These are phyloP conservation scores for Drosophila micromelanica DNA, from an alignment of 1,140 invertebrate species.

Conservation along the genomic window DNA sequence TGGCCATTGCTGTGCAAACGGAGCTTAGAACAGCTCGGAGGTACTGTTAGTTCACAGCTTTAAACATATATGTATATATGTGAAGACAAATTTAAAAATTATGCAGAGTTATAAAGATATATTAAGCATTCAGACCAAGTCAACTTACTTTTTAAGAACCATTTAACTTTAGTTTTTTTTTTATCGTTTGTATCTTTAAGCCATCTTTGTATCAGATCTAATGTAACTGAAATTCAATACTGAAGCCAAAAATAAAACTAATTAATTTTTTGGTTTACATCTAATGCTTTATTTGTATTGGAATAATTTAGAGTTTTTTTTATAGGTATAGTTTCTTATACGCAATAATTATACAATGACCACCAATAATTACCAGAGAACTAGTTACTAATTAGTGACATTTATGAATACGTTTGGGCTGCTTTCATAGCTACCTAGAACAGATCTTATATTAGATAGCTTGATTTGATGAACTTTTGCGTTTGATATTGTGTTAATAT, in stretches of 20 bases:
- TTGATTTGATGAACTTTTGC: constrained; percentile 23
- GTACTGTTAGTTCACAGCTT: constrained; percentile 23
- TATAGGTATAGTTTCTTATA: constrained; percentile 61
- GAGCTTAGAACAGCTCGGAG: constrained; percentile 52
- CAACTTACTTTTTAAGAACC: neutral
- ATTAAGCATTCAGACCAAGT: neutral
- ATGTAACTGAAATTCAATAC: too few relatives aligned
- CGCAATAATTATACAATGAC: constrained; percentile 63
- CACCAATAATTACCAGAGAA: constrained; percentile 63
- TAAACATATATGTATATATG: constrained; percentile 19
- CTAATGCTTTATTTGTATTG: constrained; percentile 79
- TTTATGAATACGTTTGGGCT: constrained; percentile 44
- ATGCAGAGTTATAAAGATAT: too few relatives aligned
- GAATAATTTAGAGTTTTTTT: constrained; percentile 68
- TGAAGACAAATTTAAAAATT: neutral
- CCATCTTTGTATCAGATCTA: too few relatives aligned
- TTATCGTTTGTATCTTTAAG: too few relatives aligned
- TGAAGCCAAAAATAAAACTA: constrained; percentile 15
- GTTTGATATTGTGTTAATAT: constrained; percentile 16
- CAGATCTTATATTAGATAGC: constrained; percentile 14
- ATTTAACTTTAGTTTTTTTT: too few relatives aligned
- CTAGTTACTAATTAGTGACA: constrained; percentile 73
- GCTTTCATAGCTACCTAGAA: constrained; percentile 6
- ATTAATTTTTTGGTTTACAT: constrained; percentile 58
- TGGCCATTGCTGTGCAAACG: constrained; percentile 38